phyloP scores from a whole-genome alignment of 2,113 vertebrate species.

The Taurulus bubalis region DNA sequence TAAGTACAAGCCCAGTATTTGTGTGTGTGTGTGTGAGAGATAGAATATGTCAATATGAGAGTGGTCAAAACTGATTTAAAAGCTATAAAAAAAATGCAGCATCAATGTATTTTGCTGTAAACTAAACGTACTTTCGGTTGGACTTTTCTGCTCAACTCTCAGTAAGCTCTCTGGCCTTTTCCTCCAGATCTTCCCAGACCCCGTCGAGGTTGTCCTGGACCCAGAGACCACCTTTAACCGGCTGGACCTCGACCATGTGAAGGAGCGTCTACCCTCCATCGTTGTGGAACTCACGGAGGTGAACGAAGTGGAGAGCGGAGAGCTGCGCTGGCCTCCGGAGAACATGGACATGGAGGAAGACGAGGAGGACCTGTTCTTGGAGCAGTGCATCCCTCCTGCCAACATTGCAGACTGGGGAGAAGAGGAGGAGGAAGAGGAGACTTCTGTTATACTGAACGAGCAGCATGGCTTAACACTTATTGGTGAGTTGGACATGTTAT shows the following conservation, averaged over 20 bases:
- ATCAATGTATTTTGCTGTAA: background rate
- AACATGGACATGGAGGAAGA: slow-evolving; percentile 80
- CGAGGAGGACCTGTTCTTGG: slow-evolving; percentile 85
- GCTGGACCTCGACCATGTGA: slow-evolving; percentile 64
- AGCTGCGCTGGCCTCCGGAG: slow-evolving; percentile 87
- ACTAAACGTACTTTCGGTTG: background rate
- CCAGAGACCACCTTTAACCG: slow-evolving; percentile 63
- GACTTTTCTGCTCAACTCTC: background rate
- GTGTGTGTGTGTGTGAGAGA: slow-evolving; percentile 6
- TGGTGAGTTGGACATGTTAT: slow-evolving; percentile 60
- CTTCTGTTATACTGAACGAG: slow-evolving; percentile 68
- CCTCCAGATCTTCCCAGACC: slow-evolving; percentile 86
- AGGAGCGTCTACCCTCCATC: slow-evolving; percentile 86
- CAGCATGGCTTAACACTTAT: slow-evolving; percentile 78
- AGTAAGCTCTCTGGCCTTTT: background rate
- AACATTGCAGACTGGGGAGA: slow-evolving; percentile 85
- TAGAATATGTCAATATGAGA: background rate
- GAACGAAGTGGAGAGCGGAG: slow-evolving; percentile 87
- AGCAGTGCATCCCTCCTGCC: slow-evolving; percentile 84
- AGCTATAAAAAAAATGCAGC: background rate
- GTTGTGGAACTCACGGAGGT: slow-evolving; percentile 87
- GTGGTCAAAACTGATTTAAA: slow-evolving; percentile 4
- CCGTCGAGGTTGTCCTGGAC: slow-evolving; percentile 74
- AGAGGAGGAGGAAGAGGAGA: slow-evolving; percentile 74
- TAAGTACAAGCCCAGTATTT: slow-evolving; percentile 8